Base-by-base conservation (phyloP, 2,797 vertebrate genomes). In the Ctenopoma multispine region DNA sequence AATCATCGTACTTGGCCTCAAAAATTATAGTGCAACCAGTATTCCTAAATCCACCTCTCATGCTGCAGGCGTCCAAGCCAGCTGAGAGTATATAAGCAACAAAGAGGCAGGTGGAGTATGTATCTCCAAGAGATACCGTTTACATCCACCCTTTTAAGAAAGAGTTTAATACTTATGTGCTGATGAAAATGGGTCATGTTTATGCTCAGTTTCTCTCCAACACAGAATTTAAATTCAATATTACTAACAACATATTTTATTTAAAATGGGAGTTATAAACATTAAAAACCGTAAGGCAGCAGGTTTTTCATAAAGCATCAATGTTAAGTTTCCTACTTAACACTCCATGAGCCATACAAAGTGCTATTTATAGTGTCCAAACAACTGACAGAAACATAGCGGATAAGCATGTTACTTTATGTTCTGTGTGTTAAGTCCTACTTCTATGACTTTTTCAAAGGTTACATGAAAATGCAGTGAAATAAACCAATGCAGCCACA, bases 281-380 rank as follows among this genome's bases (percentile, higher is more conserved):
- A 73, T 76, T 80, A 86, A 57, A 83, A 85, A 80, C 27, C 24
- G 80, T 90, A 93, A 92, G 93, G 91, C 91, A 90, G 78, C 69
- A 84, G 71, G 86, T 80, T 87, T 79, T 72, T 71, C 61, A 41
- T 68, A 77, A 83, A 89, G 82, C 76, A 63, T 89, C 55, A 55
- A 67, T 78, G 47, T 36, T 36, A 36, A 11, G 40, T 29, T 56
- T 51, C 53, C 10, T 29, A 38, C 49, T 50, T 27, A 5, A 58
- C 31, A 56, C 24, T 69, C 67, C 38, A 31, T 5, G 4, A 63
- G 48, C 14, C 57, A 69, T 60, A 50, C 24, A 59, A 77, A 48
- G 54, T 72, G 62, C 61, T 65, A 64, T 69, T 38, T 31, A 71
- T n/a, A 51, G 61, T 75, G 67, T 49, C 27, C 38, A 57, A 18